phyloP scores from a whole-genome alignment of 2,888 invertebrate genomes.

The Cephus pygmeus region DNA sequence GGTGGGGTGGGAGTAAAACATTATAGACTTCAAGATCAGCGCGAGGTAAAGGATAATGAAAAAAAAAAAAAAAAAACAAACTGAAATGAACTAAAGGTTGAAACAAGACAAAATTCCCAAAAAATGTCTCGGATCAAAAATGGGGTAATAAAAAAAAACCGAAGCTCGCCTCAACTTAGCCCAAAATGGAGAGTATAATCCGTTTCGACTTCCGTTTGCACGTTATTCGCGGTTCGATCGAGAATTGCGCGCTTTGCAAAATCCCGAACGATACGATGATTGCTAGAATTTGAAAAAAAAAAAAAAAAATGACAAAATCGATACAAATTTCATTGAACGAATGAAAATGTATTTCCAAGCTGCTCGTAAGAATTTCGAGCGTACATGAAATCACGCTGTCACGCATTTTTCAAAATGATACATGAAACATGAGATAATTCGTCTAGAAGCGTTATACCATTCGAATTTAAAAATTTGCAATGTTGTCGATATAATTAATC shows the following conservation, averaged over 20 bases:
- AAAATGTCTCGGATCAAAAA: slow-evolving; percentile 39
- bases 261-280: background rate
- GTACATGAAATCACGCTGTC: background rate
- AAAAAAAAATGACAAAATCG: background rate
- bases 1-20: slow-evolving; percentile 29
- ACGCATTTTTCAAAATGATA: background rate
- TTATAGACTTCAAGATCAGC: slow-evolving; percentile 1
- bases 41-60: slow-evolving; percentile 5
- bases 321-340: background rate
- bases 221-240: background rate
- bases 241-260: slow-evolving; percentile 1
- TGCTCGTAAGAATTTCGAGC: background rate
- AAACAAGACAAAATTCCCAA: background rate
- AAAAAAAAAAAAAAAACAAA: slow-evolving; percentile 9
- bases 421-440: background rate
- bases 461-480: slow-evolving; percentile 31
- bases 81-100: slow-evolving; percentile 5
- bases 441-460: background rate
- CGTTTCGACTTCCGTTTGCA: background rate
- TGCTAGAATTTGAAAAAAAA: background rate
- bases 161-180: slow-evolving; percentile 20
- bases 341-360: background rate
- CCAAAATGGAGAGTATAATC: slow-evolving; percentile 3
- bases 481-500: slow-evolving; percentile 27
- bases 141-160: slow-evolving; percentile 32